Evolutionary conservation across 2,888 invertebrate species (phyloP).

Genomic region (Phaonia tiefii): DNA sequence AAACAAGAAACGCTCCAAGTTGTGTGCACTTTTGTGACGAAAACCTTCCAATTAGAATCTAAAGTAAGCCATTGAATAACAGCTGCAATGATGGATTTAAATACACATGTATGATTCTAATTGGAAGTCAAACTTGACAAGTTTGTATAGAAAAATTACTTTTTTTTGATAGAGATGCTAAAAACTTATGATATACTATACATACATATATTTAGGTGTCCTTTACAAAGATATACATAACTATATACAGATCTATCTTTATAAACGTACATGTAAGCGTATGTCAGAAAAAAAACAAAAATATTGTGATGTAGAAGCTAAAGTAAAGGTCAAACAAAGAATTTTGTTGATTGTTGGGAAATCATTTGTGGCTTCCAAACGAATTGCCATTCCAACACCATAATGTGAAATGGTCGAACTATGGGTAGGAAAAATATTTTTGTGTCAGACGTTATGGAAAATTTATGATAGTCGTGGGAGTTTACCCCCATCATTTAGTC

Average conservation of each 20-base stretch:
- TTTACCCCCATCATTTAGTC: no score
- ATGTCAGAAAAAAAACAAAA: conserved; percentile 35
- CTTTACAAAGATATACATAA: conserved; percentile 1
- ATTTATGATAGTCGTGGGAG: no score
- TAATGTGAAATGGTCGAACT: no score
- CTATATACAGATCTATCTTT: background rate
- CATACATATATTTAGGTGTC: conserved; percentile 15
- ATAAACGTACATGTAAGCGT: background rate
- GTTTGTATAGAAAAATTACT: background rate
- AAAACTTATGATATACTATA: conserved; percentile 3
- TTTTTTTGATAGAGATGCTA: conserved; percentile 21
- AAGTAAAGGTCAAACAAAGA: conserved; percentile 3
- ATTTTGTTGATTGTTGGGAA: no score
- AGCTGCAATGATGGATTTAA: background rate
- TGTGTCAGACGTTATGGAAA: no score
- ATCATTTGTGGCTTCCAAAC: no score
- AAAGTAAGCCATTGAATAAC: conserved; percentile 50
- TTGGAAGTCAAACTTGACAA: conserved; percentile 68
- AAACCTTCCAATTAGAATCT: conserved; percentile 80
- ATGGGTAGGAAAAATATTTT: no score
- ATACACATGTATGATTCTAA: conserved; percentile 76
- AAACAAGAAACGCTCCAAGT: conserved; percentile 80
- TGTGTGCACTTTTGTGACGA: conserved; percentile 81
- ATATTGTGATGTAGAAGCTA: conserved; percentile 30
- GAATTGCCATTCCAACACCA: no score